A percentile compares a stretch with the other conserved stretches of the same genome.
Conservation (phyloP, 2,888 invertebrate species). For the Hypomecis punctinalis region DNA sequence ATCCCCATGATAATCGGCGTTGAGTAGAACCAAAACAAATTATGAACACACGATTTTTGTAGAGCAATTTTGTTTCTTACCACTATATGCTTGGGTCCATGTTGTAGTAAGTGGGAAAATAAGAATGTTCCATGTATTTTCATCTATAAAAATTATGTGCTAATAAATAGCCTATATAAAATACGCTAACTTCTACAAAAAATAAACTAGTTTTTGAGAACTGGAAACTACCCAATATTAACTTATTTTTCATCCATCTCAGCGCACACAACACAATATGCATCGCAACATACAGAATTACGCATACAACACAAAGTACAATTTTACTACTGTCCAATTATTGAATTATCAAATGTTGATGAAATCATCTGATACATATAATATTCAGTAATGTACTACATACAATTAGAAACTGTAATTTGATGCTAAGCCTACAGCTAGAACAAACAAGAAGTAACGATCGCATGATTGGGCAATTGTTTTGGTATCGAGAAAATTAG, state of each 20-base stretch:
- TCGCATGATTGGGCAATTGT: too few species aligned
- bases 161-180: not conserved
- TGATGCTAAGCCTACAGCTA: conserved; percentile 35
- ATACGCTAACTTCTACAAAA: not conserved
- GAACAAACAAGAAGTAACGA: conserved; percentile 33
- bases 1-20: too few species aligned
- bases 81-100: too few species aligned
- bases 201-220: not conserved
- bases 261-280: not conserved
- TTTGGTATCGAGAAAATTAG: too few species aligned
- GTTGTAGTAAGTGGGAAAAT: too few species aligned
- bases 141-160: too few species aligned
- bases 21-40: too few species aligned
- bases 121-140: too few species aligned
- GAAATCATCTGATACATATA: conserved; percentile 17
- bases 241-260: conserved; percentile 4
- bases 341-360: conserved; percentile 7
- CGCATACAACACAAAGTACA: not conserved
- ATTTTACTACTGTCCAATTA: not conserved
- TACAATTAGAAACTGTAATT: conserved; percentile 9
- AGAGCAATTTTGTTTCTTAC: too few species aligned
- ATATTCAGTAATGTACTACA: conserved; percentile 11
- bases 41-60: too few species aligned
- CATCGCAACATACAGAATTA: not conserved
- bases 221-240: not conserved